Evolutionary conservation across 2,113 vertebrate genomes (phyloP), one percentile per base, ranked within the genome.

Genomic region (Crotalus horridus): DNA sequence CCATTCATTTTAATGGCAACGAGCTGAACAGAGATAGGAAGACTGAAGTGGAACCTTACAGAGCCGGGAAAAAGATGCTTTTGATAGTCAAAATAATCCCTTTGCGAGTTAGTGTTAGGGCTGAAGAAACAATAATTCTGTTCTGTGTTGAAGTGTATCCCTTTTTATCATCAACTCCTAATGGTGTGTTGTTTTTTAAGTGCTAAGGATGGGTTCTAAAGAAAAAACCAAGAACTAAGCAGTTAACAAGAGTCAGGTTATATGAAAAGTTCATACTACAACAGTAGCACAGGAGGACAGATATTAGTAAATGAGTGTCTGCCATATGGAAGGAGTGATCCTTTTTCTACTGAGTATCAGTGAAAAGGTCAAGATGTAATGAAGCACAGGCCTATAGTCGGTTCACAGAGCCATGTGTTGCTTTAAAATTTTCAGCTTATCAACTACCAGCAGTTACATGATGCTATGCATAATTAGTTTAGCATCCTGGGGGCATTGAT

Each of bases 301-400:
- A 95, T 97, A 97, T 97, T 97, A 97, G 95, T 95, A 96, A 97
- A 97, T 97, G 96, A 97, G 93, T 92, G 95, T 96, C 94, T 94
- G 93, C 93, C 97, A 97, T 96, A 96, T 97, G 96, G 96, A 97
- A 95, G 94, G 96, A 95, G 94, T 96, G 95, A 97, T 97, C 95
- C 95, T 93, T 97, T 97, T 97, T 96, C 95, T 96, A 95, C 93
- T 96, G 95, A 90, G 91, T 97, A 95, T 97, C 95, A 96, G 96
- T 94, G 92, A 89, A 96, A 98, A 97, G 94, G 96, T 97, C 96
- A 97, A 96, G 95, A 96, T 89, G 94, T 95, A 96, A 95, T 95
- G 95, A 97, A 97, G 95, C 91, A 95, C 92, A 93, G 94, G 96
- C 51, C 1, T 91, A 90, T 85, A 96, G 95, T 96, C 5, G 48